Evolutionary conservation across 2,888 invertebrate genomes (phyloP).

Genomic region (Melitaea athalia): DNA sequence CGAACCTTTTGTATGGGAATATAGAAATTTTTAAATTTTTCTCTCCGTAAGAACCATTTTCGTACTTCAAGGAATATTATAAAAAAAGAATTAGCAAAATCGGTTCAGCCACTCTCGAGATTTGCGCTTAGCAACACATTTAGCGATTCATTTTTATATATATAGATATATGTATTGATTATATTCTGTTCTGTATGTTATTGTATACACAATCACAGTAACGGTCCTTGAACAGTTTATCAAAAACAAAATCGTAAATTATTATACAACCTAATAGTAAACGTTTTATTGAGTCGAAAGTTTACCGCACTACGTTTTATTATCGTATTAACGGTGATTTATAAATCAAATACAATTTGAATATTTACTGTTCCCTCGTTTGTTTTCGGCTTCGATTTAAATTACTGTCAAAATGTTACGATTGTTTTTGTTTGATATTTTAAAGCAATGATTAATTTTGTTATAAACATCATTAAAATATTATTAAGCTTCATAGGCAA

Average conservation of each 20-base stretch:
- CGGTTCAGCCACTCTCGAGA: too few species aligned
- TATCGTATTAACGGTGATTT: constrained; percentile 2
- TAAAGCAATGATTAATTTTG: not conserved
- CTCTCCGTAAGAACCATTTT: too few species aligned
- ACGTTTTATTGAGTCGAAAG: constrained; percentile 3
- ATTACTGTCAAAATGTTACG: not conserved
- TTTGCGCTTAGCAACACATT: too few species aligned
- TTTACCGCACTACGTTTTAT: not conserved
- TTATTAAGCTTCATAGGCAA: not conserved
- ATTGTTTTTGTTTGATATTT: constrained; percentile 1
- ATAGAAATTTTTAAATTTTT: too few species aligned
- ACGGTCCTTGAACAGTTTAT: not conserved
- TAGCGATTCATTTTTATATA: too few species aligned
- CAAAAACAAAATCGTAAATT: constrained; percentile 9
- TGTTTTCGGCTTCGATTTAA: not conserved
- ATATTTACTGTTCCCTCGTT: constrained; percentile 6
- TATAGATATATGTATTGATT: too few species aligned
- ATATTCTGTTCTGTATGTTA: not conserved
- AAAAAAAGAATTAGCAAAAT: too few species aligned
- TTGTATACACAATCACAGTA: not conserved
- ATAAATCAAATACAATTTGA: constrained; percentile 8
- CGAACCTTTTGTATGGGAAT: too few species aligned
- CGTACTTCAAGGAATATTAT: too few species aligned
- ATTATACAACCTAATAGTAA: not conserved
- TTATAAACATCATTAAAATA: not conserved